These are phyloP conservation scores for Betta splendens DNA, from an alignment of 2,797 vertebrate genomes.

Conservation along the genomic window DNA sequence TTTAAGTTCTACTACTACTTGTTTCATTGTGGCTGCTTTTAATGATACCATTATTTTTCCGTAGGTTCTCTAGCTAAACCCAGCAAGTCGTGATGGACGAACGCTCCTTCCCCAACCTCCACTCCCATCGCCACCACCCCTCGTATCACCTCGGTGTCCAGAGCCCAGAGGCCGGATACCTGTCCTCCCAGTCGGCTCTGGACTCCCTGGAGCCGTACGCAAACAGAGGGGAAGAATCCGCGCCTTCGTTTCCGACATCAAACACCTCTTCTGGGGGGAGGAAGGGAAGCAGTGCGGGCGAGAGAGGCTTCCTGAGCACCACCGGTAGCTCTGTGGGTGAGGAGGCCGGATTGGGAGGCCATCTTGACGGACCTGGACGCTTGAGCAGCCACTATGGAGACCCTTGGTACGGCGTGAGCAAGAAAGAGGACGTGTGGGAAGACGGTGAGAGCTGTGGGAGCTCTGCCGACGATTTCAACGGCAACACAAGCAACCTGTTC, in stretches of 20 bases:
- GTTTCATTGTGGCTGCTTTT: no score
- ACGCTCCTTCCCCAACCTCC: conserved; percentile 62
- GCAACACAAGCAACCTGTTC: conserved; percentile 43
- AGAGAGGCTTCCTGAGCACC: conserved; percentile 30
- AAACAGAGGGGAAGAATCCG: conserved; percentile 36
- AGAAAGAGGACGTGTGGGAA: conserved; percentile 58
- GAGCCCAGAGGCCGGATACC: conserved; percentile 44
- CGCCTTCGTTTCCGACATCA: conserved; percentile 25
- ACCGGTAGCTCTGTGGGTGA: conserved; percentile 35
- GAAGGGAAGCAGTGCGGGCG: conserved; percentile 20
- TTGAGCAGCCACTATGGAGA: conserved; percentile 33
- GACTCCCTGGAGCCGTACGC: conserved; percentile 54
- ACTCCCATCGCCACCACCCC: conserved; percentile 46
- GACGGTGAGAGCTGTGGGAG: conserved; percentile 46
- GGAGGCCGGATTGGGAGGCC: conserved; percentile 34
- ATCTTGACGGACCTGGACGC: conserved; percentile 26
- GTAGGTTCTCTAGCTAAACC: conserved; percentile 43
- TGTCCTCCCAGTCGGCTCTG: conserved; percentile 38
- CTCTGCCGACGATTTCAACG: conserved; percentile 26
- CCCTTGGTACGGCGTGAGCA: conserved; percentile 37
- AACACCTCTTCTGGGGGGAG: conserved; percentile 15
- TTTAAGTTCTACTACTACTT: no score
- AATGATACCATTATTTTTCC: no score
- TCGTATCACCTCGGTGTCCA: conserved; percentile 51
- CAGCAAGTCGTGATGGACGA: conserved; percentile 72